Conservation (phyloP, 1,140 invertebrate species). For the Bombus polaris region DNA sequence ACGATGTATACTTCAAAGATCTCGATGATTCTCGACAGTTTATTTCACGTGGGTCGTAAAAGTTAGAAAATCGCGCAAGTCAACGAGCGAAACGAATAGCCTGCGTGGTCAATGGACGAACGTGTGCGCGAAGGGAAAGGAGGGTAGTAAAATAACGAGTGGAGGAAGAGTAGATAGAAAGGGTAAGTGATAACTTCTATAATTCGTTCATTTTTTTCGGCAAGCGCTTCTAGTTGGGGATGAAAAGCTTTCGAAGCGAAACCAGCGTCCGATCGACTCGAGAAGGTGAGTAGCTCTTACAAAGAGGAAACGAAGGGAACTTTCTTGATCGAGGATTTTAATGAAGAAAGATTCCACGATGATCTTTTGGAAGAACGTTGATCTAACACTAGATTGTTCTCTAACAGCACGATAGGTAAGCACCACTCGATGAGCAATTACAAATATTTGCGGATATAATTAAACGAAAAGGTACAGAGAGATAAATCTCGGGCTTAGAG, state of each 20-base stretch:
- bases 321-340: neutral
- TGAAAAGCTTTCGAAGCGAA: neutral
- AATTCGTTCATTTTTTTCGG: neutral
- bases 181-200: neutral
- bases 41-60: slow-evolving; percentile 15
- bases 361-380: neutral
- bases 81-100: slow-evolving; percentile 6
- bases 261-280: neutral
- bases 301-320: neutral
- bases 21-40: neutral
- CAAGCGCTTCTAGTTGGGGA: neutral
- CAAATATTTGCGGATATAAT: neutral
- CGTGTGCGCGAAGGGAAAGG: neutral
- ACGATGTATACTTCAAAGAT: neutral
- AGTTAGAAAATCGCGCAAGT: neutral
- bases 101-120: neutral
- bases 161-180: neutral
- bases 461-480: neutral
- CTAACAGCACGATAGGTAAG: neutral
- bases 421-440: neutral
- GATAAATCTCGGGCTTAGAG: neutral
- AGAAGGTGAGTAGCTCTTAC: no score
- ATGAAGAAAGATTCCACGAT: neutral
- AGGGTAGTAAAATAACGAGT: neutral
- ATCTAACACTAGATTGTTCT: neutral